Base-by-base conservation (phyloP, 2,797 vertebrate genomes). In the Acrocephalus scirpaceus region DNA sequence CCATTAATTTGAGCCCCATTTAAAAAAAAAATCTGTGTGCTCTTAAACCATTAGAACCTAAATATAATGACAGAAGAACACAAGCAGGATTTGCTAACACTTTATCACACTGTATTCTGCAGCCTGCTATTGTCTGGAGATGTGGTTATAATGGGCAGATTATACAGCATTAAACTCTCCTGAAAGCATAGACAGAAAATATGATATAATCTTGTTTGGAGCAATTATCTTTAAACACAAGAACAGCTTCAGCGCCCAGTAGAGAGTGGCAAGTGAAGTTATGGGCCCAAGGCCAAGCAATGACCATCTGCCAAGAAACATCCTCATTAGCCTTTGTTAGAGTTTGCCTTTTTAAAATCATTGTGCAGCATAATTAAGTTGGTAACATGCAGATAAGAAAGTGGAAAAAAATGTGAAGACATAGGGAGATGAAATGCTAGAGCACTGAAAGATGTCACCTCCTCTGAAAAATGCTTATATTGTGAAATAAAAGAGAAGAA, bases 301-400 rank as follows among this genome's bases (percentile, higher is more conserved):
- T 50, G 58, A 92, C 81, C 72, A 91, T 23, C 42, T 92, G 91
- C 88, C 93, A 96, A 94, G 83, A 95, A 95, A 90, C 44, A 91
- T 80, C 92, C 62, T 91, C 1, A 0, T 90, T 76, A 88, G 70
- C 54, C 69, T 96, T 93, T 94, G 90, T 94, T 66, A 58, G 58
- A 93, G 45, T 95, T 85, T 89, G 93, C 88, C 70, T 92, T 93
- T 96, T 84, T 69, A 67, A 96, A 89, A 79, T 80, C 83, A 92
- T 92, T 94, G 92, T 97, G 93, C 64, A 73, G 93, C 78, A 76
- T 91, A 93, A 94, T 93, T 93, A 90, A 85, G 75, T 48, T 91
- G 76, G 90, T 93, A 95, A 93, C 89, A 94, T 48, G 56, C 71
- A 90, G 91, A 96, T 96, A 92, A 95, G 93, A 94, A 96, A 97